These are phyloP conservation scores for Hydriomena furcata DNA, from an alignment of 2,888 invertebrate species.

Conservation along the genomic window DNA sequence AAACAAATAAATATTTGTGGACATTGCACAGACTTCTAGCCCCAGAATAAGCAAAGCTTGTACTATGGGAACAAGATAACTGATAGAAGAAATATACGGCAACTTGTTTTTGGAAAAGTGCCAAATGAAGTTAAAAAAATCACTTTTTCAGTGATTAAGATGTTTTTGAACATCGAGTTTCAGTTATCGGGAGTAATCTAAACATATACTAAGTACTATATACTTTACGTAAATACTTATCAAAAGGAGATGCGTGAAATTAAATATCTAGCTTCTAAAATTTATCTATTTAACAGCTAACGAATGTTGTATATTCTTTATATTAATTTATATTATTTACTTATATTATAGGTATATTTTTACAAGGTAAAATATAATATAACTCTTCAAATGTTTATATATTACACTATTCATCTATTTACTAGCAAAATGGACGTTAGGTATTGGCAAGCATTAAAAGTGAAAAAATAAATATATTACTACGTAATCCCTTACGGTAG, in stretches of 20 bases:
- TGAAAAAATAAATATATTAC: not conserved
- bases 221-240: not conserved
- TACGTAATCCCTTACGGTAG: no score
- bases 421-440: constrained; percentile 41
- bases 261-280: constrained; percentile 2
- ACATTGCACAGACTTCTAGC: no score
- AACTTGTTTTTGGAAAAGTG: no score
- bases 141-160: no score
- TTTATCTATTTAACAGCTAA: constrained; percentile 8
- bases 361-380: constrained; percentile 23
- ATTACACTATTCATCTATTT: constrained; percentile 6
- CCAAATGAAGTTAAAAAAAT: no score
- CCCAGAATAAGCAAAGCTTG: no score
- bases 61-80: no score
- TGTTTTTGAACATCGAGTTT: no score
- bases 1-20: no score
- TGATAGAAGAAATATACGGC: no score
- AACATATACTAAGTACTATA: no score
- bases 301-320: constrained; percentile 17
- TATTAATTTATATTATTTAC: not conserved
- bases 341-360: constrained; percentile 20
- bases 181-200: no score
- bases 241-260: not conserved
- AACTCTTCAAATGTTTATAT: not conserved
- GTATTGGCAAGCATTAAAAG: constrained; percentile 32